These are phyloP conservation scores for Drepanosiphum platanoidis DNA, from an alignment of 2,888 invertebrate species.

Conservation along the genomic window DNA sequence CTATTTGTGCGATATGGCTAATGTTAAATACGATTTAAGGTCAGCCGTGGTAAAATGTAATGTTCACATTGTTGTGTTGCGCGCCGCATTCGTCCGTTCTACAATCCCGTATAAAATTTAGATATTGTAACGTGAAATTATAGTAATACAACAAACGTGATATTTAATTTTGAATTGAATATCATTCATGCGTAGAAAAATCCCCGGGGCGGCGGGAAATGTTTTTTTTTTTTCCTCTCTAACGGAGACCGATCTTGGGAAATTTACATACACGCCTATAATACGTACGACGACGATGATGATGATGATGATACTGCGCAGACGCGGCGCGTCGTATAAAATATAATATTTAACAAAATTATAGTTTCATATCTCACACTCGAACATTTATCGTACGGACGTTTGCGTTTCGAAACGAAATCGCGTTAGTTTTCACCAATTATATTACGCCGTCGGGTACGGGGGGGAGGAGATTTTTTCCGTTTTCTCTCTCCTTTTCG, in stretches of 20 bases:
- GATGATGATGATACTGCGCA: no score
- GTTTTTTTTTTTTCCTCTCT: conserved; percentile 20
- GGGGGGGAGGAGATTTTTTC: no score
- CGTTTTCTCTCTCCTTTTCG: no score
- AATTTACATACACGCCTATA: conserved; percentile 47
- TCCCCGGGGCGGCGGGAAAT: conserved; percentile 30
- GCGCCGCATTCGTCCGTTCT: conserved; percentile 6
- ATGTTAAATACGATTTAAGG: conserved; percentile 21
- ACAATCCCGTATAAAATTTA: conserved; percentile 18
- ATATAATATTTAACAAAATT: conserved; percentile 32
- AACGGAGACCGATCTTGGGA: conserved; percentile 21
- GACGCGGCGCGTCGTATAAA: no score
- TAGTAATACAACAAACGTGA: conserved; percentile 43
- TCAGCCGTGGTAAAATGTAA: conserved; percentile 21
- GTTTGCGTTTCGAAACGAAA: not conserved
- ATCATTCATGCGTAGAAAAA: conserved; percentile 47
- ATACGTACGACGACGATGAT: not conserved
- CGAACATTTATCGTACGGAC: conserved; percentile 1
- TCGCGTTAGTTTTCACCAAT: no score
- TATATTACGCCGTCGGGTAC: no score
- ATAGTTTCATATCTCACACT: conserved; percentile 28
- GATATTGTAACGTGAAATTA: conserved; percentile 38
- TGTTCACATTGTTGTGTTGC: conserved; percentile 18
- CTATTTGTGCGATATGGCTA: no score
- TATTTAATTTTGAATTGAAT: conserved; percentile 52